Base-by-base conservation (phyloP, 2,888 invertebrate genomes). In the Marronus borbonicus region DNA sequence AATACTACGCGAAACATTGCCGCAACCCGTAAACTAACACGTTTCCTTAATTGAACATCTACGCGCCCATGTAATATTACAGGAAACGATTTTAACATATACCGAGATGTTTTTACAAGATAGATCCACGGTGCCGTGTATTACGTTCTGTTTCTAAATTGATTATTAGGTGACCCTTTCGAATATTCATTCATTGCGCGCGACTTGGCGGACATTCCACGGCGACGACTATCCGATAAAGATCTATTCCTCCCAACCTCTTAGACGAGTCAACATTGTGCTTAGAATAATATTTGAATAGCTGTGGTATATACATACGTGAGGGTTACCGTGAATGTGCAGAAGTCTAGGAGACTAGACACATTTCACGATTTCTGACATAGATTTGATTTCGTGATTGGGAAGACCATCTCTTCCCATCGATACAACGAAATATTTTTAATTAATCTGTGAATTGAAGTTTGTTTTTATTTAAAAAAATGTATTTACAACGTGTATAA, bases 21-120 rank as follows among this genome's bases (percentile, higher is more conserved):
- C n/a, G n/a, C 65, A 66, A 44, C 65, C 20, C n/a, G 65, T 66
- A 44, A 66, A 14, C 44, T 24, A 68, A 68, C 68, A 68, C 50
- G 68, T 68, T 68, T 68, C 68, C 68, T 49, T 49, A 68, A 49
- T 68, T 17, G 68, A 49, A 68, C 49, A 24, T 17, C 44, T 50
- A 44, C 50, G 20, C 17, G 14, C n/a, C 49, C 49, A 49, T 68
- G 17, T 68, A 49, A 14, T 24, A 68, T 68, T 68, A 50, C 68
- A 49, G 68, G 68, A 68, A 68, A 68, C 68, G 68, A 49, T 68
- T 68, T 50, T 49, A 68, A 24, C 49, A 68, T 20, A 66, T 66
- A 66, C 44, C n/a, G 1, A 66, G 62, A 62, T 62, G 62, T 62
- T 62, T 28, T 62, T 31, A 31, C 14, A 62, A 28, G 62, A 62